phyloP scores from a whole-genome alignment of 2,888 invertebrate species.

The Orthosia gothica region DNA sequence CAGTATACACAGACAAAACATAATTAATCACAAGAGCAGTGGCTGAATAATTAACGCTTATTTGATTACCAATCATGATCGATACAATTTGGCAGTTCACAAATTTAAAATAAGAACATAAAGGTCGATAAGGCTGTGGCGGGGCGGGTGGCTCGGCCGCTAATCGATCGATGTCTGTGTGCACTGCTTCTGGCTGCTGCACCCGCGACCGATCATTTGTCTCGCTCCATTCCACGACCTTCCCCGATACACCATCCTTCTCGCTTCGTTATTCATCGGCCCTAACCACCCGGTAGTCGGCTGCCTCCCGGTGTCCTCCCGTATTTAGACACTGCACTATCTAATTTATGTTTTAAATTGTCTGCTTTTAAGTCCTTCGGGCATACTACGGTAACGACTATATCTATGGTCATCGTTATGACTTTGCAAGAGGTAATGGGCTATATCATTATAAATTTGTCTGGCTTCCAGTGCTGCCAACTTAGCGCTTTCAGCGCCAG shows the following conservation, averaged over 20 bases:
- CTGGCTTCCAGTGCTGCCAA: no score
- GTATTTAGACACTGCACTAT: slow-evolving; percentile 90
- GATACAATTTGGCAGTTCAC: slow-evolving; percentile 81
- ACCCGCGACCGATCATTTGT: slow-evolving; percentile 82
- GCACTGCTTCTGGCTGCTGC: slow-evolving; percentile 84
- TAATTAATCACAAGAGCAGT: slow-evolving; percentile 50
- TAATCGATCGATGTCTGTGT: slow-evolving; percentile 91
- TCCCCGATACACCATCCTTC: slow-evolving; percentile 83
- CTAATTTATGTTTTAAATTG: slow-evolving; percentile 91
- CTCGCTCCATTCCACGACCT: slow-evolving; percentile 79
- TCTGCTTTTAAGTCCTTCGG: slow-evolving; percentile 83
- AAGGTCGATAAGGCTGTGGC: slow-evolving; percentile 86
- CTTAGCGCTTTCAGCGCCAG: no score
- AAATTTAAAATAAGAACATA: slow-evolving; percentile 82
- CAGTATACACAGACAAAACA: slow-evolving; percentile 28
- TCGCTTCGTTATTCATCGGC: slow-evolving; percentile 89
- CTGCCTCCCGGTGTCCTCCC: slow-evolving; percentile 87
- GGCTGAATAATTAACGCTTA: slow-evolving; percentile 65
- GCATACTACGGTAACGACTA: slow-evolving; percentile 81
- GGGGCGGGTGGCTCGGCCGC: slow-evolving; percentile 82
- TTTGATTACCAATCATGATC: slow-evolving; percentile 73
- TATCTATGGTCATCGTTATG: slow-evolving; percentile 86
- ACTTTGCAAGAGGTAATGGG: slow-evolving; percentile 83
- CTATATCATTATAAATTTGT: slow-evolving; percentile 88
- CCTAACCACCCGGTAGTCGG: slow-evolving; percentile 89